phyloP scores from a whole-genome alignment of 2,113 vertebrate genomes.

The Bos indicus region DNA sequence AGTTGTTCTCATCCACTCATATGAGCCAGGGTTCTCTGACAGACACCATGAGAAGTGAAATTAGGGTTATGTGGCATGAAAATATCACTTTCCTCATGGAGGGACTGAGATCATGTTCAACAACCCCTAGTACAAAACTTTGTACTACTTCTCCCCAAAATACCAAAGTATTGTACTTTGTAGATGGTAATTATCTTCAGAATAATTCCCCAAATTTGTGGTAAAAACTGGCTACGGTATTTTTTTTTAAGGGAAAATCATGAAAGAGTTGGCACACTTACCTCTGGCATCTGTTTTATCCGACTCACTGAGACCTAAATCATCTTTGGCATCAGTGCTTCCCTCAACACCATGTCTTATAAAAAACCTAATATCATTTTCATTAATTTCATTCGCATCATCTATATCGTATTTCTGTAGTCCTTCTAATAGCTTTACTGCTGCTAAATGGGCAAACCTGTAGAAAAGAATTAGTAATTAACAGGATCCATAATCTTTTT shows the following conservation, averaged over 20 bases:
- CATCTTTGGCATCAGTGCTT: conserved; percentile 80
- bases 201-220: neutral
- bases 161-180: neutral
- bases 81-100: neutral
- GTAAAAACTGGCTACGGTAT: neutral
- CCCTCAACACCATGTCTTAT: conserved; percentile 81
- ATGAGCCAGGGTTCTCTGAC: neutral
- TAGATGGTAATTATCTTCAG: neutral
- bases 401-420: conserved; percentile 60
- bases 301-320: conserved; percentile 66
- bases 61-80: neutral
- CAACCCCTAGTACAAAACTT: neutral
- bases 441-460: conserved; percentile 82
- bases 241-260: neutral
- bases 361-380: conserved; percentile 74
- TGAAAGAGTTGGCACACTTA: conserved; percentile 69
- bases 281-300: conserved; percentile 79
- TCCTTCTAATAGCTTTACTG: conserved; percentile 80
- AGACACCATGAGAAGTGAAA: neutral
- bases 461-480: conserved; percentile 42
- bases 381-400: conserved; percentile 76
- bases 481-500: neutral
- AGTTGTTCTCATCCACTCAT: neutral
- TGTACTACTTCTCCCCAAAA: neutral
- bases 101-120: neutral